Base-by-base conservation (phyloP, 2,113 vertebrate genomes). In the Andinoacara biseriatus region DNA sequence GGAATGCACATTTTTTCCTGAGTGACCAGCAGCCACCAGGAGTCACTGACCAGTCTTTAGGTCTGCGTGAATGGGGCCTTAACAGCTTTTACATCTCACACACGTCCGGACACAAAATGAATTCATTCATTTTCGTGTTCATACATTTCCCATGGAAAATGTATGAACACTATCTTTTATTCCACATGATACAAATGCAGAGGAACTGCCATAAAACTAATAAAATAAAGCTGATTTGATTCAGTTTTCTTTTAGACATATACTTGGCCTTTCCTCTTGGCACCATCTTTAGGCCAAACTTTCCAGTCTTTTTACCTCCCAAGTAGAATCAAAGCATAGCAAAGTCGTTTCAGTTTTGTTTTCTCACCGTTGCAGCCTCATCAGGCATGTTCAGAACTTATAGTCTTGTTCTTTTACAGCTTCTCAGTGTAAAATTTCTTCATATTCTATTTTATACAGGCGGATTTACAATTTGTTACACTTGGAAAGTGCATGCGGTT, bases 381-480 rank as follows among this genome's bases (percentile, higher is more conserved):
- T 82, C 65, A 60, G 75, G 38, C 33, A 5, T 43, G 10, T 65
- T 80, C 10, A 35, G 14, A 24, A 40, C 20, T 17, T 26, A 18
- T 2, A 61, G 8, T 49, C 60, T 20, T 61, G 63, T 72, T 54
- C 67, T 72, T 49, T 72, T 26, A 54, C 67, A 72, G 65, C 46
- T 52, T 72, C 17, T 1, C 65, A 52, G 46, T 54, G 58, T 8
- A 77, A 67, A 67, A 13, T 24, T 9, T 82, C 52, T 40, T 29
- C 46, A 5, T 18, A 78, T 79, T 58, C 52, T 54, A 15, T 77
- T 57, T 63, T 52, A 40, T 56, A 56, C 10, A 69, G 29, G 40
- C 69, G 29, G 61, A 60, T 78, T 82, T 54, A 57, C n/a, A 62
- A 24, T 43, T 58, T 82, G 61, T 88, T 81, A 58, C 35, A 63